Conservation (phyloP, 2,113 vertebrate species). For the Otus sunia region DNA sequence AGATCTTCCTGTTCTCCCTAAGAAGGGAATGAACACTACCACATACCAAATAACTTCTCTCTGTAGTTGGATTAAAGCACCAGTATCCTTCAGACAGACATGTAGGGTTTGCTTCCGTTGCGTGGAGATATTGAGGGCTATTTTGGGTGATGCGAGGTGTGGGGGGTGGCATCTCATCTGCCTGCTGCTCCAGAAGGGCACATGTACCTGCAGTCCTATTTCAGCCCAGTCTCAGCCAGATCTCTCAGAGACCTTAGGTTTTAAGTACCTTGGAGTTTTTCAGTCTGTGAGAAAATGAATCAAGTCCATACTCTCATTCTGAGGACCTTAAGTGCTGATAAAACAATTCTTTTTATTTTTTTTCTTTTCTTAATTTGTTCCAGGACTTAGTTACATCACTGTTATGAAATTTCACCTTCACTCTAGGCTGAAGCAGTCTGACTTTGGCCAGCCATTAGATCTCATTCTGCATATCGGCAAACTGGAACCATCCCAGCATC, state of each 20-base stretch:
- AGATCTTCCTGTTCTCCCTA: neutral
- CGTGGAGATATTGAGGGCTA: neutral
- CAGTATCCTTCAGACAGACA: neutral
- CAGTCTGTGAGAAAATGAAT: neutral
- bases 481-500: neutral
- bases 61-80: neutral
- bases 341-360: neutral
- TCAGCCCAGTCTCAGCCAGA: neutral
- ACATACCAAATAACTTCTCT: neutral
- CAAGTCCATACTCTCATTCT: neutral
- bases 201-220: neutral
- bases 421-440: neutral
- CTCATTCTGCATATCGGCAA: neutral
- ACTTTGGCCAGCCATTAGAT: neutral
- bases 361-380: neutral
- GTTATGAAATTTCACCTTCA: neutral
- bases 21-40: neutral
- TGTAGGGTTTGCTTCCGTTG: fast-evolving
- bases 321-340: neutral
- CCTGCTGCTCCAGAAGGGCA: neutral
- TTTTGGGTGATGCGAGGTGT: neutral
- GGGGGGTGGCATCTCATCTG: neutral
- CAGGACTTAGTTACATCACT: neutral
- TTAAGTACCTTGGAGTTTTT: neutral
- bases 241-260: neutral